Evolutionary conservation across 1,140 invertebrate genomes (phyloP), one percentile per base, ranked within the genome.

Genomic region (Oedothorax gibbosus): DNA sequence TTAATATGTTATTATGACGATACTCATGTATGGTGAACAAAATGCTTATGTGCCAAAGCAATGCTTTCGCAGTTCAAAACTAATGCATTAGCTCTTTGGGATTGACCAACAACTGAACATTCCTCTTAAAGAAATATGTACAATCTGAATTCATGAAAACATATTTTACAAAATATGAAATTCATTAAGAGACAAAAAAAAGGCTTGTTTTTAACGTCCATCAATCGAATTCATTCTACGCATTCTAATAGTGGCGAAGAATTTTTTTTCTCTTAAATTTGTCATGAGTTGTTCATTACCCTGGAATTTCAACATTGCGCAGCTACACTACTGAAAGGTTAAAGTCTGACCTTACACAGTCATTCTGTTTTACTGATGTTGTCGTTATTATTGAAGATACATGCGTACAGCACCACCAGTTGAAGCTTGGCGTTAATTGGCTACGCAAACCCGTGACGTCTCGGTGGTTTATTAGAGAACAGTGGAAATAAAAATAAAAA

Each of bases 391-490:
- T 68, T 68, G 35, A 20, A 12, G 35, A 20, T 68, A 21, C 15
- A 68, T 62, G 12, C 35, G 35, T 35, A 35, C 35, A 35, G 72
- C 54, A 75, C 53, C 35, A 60, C 72, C 75, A 77, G 60, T 68
- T 79, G 77, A 20, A 54, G n/a, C 77, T 79, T 35, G 35, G 77
- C 77, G 56, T 79, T 79, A 79, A 79, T 79, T 79, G 77, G 77
- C 77, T 68, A 21, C 53, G 14, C 35, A 53, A 51, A 20, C 15
- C 11, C 10, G n/a, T 79, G 77, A 79, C 77, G 77, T 79, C 64
- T 15, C 49, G 35, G 15, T 68, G 60, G 49, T 79, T 79, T 79
- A 79, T 79, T 66, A 68, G 50, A 49, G 57, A 14, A 65, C 50
- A 35, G 50, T 15, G 51, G 20, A 66, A 65, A 77, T 14, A 53